Percentiles rank a stretch among this genome's conserved stretches.
Evolutionary conservation across 2,113 vertebrate species (phyloP).

Genomic region (Pterocles gutturalis): DNA sequence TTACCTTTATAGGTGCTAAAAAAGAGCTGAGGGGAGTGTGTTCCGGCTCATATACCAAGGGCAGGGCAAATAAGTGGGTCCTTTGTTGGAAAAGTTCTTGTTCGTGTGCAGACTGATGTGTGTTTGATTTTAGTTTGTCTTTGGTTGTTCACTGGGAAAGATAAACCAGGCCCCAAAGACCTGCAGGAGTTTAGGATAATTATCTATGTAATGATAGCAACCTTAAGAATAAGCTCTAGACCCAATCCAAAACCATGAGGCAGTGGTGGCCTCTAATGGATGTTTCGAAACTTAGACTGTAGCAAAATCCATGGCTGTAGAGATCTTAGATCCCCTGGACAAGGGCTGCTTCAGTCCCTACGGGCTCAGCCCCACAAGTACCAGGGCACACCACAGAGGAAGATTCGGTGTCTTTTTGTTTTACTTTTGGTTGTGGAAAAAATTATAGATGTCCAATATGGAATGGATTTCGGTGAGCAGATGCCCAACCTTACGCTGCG

Average conservation of each 20-base stretch:
- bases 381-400: not conserved
- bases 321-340: not conserved
- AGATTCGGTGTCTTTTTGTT: not conserved
- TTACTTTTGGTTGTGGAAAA: not conserved
- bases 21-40: not conserved
- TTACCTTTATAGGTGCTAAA: not conserved
- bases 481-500: accelerated
- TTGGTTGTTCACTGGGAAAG: not conserved
- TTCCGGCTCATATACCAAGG: not conserved
- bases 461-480: not conserved
- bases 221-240: not conserved
- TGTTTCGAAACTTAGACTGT: not conserved
- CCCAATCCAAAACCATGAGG: not conserved
- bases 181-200: not conserved
- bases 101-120: accelerated
- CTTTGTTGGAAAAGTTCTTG: not conserved
- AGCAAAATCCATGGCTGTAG: not conserved
- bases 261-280: not conserved
- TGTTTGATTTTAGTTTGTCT: not conserved
- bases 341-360: not conserved
- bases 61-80: not conserved
- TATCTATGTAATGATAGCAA: not conserved
- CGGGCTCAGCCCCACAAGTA: not conserved
- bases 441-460: accelerated
- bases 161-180: not conserved